phyloP scores from a whole-genome alignment of 1,140 invertebrate genomes.

The Plodia interpunctella region DNA sequence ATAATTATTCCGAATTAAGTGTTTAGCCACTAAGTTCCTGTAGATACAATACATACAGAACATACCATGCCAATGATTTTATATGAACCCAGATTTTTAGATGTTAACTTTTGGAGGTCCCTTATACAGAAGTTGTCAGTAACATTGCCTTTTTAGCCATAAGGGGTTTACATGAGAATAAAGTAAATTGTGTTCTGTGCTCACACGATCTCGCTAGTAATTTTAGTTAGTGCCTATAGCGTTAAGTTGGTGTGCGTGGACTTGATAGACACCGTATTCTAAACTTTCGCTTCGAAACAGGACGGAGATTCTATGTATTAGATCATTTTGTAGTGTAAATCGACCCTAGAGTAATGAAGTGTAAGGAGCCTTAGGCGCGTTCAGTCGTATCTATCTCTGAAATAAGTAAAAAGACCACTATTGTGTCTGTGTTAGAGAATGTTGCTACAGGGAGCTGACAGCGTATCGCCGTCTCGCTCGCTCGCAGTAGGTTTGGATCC shows the following conservation, averaged over 20 bases:
- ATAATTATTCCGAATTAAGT: too few relatives aligned
- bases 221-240: constrained; percentile 72
- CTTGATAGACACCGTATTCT: constrained; percentile 29
- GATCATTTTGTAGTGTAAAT: constrained; percentile 22
- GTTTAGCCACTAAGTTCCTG: too few relatives aligned
- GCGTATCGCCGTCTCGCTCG: constrained; percentile 10
- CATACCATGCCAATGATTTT: constrained; percentile 27
- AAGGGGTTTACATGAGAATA: constrained; percentile 42
- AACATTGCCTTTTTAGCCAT: constrained; percentile 62
- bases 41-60: constrained; percentile 20
- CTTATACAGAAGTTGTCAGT: constrained; percentile 52
- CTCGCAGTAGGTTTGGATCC: constrained; percentile 32
- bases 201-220: constrained; percentile 75
- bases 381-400: constrained; percentile 6
- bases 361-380: constrained; percentile 25
- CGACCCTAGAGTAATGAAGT: constrained; percentile 26
- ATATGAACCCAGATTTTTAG: constrained; percentile 29
- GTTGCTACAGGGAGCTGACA: not conserved
- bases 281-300: constrained; percentile 27
- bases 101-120: constrained; percentile 42
- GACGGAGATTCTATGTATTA: constrained; percentile 27
- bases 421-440: constrained; percentile 10
- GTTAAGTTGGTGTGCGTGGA: constrained; percentile 59
- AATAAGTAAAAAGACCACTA: too few relatives aligned
- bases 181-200: constrained; percentile 70